A percentile compares a stretch with the other conserved stretches of the same genome.
Conservation (phyloP, 1,140 invertebrate genomes). For the Drosophila virilis region DNA sequence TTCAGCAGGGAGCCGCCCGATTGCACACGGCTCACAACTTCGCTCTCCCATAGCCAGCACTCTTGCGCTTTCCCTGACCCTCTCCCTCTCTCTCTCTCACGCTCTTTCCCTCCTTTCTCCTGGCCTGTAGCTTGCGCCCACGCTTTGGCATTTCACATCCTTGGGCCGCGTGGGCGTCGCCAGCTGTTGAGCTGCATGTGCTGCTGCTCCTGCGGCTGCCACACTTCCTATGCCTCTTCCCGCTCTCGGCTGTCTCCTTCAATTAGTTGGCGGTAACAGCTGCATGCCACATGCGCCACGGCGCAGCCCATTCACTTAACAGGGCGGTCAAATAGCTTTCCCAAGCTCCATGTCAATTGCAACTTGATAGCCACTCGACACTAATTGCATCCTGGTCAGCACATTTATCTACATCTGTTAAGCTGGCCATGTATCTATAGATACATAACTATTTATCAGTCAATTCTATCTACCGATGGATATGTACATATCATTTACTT, state of each 20-base stretch:
- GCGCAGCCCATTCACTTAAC: not conserved
- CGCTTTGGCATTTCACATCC: slow-evolving; percentile 28
- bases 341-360: slow-evolving; percentile 15
- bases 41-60: not conserved
- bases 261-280: slow-evolving; percentile 8
- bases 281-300: slow-evolving; percentile 15
- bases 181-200: slow-evolving; percentile 34
- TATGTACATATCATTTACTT: no score
- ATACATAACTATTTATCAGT: not conserved
- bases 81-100: not conserved
- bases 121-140: slow-evolving; percentile 11
- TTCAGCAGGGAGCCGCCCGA: slow-evolving; percentile 18
- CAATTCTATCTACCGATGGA: no score
- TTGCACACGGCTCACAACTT: slow-evolving; percentile 16
- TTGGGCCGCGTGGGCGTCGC: slow-evolving; percentile 30
- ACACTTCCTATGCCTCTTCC: not conserved
- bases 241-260: not conserved
- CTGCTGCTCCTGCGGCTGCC: slow-evolving; percentile 27
- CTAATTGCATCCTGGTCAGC: slow-evolving; percentile 60
- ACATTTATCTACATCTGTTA: not conserved
- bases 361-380: slow-evolving; percentile 53
- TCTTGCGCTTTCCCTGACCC: not conserved
- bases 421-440: not conserved
- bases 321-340: not conserved
- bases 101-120: not conserved